Evolutionary conservation across 2,888 invertebrate genomes (phyloP), one percentile per base, ranked within the genome.

Genomic region (Trachelus stipa): DNA sequence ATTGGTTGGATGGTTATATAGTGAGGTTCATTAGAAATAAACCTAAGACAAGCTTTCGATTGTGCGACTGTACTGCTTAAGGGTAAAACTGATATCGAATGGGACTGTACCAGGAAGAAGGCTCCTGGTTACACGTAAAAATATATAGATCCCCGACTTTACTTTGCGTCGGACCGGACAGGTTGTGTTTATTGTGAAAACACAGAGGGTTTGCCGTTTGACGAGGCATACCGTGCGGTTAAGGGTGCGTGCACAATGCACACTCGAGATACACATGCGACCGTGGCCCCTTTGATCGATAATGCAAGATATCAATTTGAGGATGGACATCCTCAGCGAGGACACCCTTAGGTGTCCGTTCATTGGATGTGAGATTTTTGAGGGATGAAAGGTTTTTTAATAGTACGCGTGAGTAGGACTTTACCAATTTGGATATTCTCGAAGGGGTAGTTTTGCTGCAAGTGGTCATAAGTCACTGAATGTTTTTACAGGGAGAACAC

Each of bases 181-280:
- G 89, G 90, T 90, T 88, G 87, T 90, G 88, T 90, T 90, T 90
- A 88, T 88, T 87, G 79, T 89, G 87, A 90, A 90, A 90, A 90
- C 87, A 90, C 75, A 81, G 82, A 81, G 84, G 81, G 80, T 68
- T 80, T 78, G 81, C 78, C 81, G 83, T 82, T 84, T 68, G 68
- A 40, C 74, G 69, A 40, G 40, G 73, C 77, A n/a, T 37, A 69
- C 68, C 31, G 74, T 73, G 81, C 79, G 81, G 80, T 84, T 85
- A 84, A 84, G 83, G 76, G 78, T 81, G 73, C 82, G 78, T 84
- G 83, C 83, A 81, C 81, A 76, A 71, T 79, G 83, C 81, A 34
- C 23, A 74, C 74, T 33, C 74, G 33, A 15, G 23, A 71, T 71
- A 34, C 33, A 34, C 71, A 31, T 31, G 71, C 35, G 35, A 35